A percentile compares a stretch with the other conserved stretches of the same genome.
Conservation (phyloP, 1,140 invertebrate genomes). For the Megalopta genalis region DNA sequence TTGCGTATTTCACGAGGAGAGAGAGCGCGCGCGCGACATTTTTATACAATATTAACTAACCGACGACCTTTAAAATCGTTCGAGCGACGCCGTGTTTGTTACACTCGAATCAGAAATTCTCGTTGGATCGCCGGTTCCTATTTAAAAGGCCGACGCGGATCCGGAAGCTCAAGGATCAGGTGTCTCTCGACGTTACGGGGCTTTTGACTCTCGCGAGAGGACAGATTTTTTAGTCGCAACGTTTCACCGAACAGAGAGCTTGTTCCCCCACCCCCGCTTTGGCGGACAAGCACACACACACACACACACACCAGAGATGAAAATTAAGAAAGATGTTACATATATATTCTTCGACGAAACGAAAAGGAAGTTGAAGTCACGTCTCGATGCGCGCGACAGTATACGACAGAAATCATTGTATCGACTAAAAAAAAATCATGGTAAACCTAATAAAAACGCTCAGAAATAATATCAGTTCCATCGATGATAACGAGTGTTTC, state of each 20-base stretch:
- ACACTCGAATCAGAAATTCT: not conserved
- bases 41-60: too few species aligned
- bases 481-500: conserved; percentile 18
- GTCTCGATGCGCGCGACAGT: conserved; percentile 72
- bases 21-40: not conserved
- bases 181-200: too few species aligned
- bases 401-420: conserved; percentile 80
- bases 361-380: conserved; percentile 65
- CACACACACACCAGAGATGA: too few species aligned
- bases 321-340: not conserved
- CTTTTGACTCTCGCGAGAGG: too few species aligned
- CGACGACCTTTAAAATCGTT: not conserved
- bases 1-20: not conserved
- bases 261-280: too few species aligned
- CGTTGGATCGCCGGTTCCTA: not conserved
- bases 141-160: too few species aligned
- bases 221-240: not conserved
- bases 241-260: not conserved
- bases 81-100: not conserved
- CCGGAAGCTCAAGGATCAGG: not conserved
- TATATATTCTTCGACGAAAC: conserved; percentile 5
- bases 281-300: too few species aligned
- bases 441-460: conserved; percentile 80
- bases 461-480: conserved; percentile 65
- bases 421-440: conserved; percentile 79